Conservation (phyloP, 1,140 invertebrate genomes). For the Bradysia coprophila region DNA sequence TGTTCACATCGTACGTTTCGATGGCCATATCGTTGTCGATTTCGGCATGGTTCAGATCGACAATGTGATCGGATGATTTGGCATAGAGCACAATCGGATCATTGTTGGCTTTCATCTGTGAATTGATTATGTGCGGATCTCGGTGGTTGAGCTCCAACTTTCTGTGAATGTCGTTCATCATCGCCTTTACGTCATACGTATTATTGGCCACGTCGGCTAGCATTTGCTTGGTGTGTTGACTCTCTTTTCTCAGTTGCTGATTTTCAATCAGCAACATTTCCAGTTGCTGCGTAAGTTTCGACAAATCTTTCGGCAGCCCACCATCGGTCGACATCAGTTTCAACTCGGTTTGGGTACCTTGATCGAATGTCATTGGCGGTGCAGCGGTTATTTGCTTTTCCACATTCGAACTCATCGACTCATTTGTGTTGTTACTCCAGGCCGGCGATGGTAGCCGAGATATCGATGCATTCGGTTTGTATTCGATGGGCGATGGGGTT, state of each 20-base stretch:
- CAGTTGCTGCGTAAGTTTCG: neutral
- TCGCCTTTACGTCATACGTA: neutral
- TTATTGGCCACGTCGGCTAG: neutral
- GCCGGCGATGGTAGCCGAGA: neutral
- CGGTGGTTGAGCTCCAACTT: neutral
- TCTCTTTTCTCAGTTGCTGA: neutral
- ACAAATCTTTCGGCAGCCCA: neutral
- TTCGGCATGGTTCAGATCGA: neutral
- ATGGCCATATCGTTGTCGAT: neutral
- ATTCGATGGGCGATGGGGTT: no score
- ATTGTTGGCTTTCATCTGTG: neutral
- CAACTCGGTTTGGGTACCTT: neutral
- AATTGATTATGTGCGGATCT: neutral
- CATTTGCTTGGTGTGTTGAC: neutral
- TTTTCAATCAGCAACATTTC: neutral
- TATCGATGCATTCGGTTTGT: no score
- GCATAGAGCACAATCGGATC: neutral
- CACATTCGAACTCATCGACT: neutral
- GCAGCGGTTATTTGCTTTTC: neutral
- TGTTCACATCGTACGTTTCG: neutral
- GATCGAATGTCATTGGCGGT: constrained; percentile 1
- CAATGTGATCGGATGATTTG: neutral
- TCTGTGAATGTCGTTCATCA: neutral
- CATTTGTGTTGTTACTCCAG: neutral
- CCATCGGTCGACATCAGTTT: neutral